Conservation (phyloP, 2,888 invertebrate genomes). For the Autographa pulchrina region DNA sequence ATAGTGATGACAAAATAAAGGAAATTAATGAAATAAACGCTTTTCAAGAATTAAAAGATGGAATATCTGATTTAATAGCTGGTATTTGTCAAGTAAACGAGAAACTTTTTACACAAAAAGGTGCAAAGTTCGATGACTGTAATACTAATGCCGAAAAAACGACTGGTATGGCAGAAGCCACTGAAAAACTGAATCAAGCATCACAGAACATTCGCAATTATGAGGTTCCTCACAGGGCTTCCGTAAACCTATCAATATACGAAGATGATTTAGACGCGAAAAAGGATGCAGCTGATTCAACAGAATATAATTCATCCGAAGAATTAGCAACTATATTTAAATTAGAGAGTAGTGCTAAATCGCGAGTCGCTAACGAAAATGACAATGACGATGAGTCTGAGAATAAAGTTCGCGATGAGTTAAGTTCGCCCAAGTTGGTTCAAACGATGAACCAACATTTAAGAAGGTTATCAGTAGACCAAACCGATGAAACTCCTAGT, state of each 20-base stretch:
- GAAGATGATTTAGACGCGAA: constrained; percentile 83
- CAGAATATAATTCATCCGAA: constrained; percentile 91
- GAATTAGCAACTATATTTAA: constrained; percentile 91
- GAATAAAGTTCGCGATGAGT: constrained; percentile 74
- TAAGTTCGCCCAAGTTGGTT: constrained; percentile 86
- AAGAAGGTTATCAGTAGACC: constrained; percentile 82
- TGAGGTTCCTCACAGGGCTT: constrained; percentile 75
- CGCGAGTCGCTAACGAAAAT: constrained; percentile 59
- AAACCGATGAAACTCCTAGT: constrained; percentile 82
- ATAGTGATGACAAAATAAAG: constrained; percentile 78
- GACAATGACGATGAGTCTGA: constrained; percentile 64
- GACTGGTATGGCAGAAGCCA: constrained; percentile 75
- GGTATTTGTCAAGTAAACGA: constrained; percentile 87
- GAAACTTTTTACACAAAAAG: constrained; percentile 79
- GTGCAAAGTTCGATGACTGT: constrained; percentile 61
- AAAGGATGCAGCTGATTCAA: constrained; percentile 82
- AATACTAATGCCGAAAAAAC: constrained; percentile 62
- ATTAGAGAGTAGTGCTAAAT: constrained; percentile 71
- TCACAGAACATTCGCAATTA: constrained; percentile 68
- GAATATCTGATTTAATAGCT: constrained; percentile 86
- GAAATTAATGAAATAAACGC: constrained; percentile 85
- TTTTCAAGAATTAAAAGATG: constrained; percentile 86
- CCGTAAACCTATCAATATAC: constrained; percentile 82
- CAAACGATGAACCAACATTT: constrained; percentile 84
- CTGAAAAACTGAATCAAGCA: constrained; percentile 76